Conservation (phyloP, 2,888 invertebrate species). For the Drosophila picticornis region DNA sequence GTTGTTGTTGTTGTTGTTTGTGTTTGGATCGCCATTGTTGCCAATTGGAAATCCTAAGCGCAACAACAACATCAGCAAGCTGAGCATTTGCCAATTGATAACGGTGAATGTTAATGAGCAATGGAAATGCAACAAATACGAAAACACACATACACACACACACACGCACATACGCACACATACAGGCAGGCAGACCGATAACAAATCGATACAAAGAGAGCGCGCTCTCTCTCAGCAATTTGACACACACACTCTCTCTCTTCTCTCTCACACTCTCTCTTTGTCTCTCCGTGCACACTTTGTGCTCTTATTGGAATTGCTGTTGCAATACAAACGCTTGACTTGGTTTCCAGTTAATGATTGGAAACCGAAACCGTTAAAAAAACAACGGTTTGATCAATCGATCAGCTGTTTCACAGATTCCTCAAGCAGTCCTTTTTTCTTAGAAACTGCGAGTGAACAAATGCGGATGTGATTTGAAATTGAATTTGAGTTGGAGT, state of each 20-base stretch:
- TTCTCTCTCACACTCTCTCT: slow-evolving; percentile 3
- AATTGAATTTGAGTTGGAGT: neutral
- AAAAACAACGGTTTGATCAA: slow-evolving; percentile 15
- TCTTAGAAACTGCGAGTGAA: slow-evolving; percentile 30
- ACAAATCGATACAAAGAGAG: slow-evolving; percentile 36
- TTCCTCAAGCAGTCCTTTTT: neutral
- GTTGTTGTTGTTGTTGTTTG: slow-evolving; percentile 21
- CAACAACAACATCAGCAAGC: slow-evolving; percentile 16
- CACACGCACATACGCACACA: neutral
- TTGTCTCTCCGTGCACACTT: neutral
- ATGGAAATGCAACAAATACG: slow-evolving; percentile 54
- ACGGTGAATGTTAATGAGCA: slow-evolving; percentile 64
- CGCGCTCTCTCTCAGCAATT: neutral
- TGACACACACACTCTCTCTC: neutral
- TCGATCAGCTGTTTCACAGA: slow-evolving; percentile 33
- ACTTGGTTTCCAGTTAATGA: slow-evolving; percentile 1
- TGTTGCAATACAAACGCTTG: slow-evolving; percentile 21
- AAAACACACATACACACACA: slow-evolving; percentile 16
- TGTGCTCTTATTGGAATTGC: slow-evolving; percentile 24
- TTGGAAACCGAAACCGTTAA: neutral
- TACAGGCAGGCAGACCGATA: slow-evolving; percentile 18
- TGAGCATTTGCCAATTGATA: slow-evolving; percentile 48
- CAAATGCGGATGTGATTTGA: neutral
- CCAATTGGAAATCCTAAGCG: slow-evolving; percentile 55
- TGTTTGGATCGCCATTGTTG: slow-evolving; percentile 26